Evolutionary conservation across 2,888 invertebrate genomes (phyloP).

Genomic region (Stenchaetothrips biformis): DNA sequence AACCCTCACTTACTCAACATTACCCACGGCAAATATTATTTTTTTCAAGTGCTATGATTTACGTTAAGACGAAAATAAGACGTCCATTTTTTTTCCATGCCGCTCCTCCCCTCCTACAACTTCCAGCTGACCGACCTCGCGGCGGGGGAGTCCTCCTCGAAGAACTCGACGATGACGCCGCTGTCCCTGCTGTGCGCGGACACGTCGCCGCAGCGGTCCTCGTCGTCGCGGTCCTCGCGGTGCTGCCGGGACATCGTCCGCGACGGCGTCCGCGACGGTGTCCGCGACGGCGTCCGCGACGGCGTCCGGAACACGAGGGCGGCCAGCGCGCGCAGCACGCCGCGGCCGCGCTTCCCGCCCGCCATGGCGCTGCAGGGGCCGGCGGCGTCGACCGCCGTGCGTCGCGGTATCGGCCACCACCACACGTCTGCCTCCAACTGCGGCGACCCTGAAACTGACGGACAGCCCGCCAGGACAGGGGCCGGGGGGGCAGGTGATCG

Average conservation of each 20-base stretch:
- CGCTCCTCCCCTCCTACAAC: too few relatives aligned
- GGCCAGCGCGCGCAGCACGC: background rate
- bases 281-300: background rate
- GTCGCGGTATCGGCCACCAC: background rate
- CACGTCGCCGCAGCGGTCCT: background rate
- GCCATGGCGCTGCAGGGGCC: too few relatives aligned
- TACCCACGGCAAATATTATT: too few relatives aligned
- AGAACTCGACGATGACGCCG: background rate
- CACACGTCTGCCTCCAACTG: background rate
- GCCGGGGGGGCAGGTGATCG: background rate
- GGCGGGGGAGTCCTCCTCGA: background rate
- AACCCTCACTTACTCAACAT: too few relatives aligned
- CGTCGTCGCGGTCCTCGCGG: background rate
- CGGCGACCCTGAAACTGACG: constrained; percentile 16
- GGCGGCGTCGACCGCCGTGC: background rate
- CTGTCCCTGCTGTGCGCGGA: background rate
- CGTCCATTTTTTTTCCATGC: too few relatives aligned
- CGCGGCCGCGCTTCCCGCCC: background rate
- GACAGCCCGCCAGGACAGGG: background rate
- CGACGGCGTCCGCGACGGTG: background rate
- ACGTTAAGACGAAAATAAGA: too few relatives aligned
- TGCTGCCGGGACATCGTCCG: too few relatives aligned
- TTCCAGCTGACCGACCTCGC: background rate
- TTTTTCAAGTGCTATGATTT: too few relatives aligned
- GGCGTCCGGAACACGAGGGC: background rate